These are phyloP conservation scores for Chelonia mydas DNA, from an alignment of 2,797 vertebrate species.

Conservation along the genomic window DNA sequence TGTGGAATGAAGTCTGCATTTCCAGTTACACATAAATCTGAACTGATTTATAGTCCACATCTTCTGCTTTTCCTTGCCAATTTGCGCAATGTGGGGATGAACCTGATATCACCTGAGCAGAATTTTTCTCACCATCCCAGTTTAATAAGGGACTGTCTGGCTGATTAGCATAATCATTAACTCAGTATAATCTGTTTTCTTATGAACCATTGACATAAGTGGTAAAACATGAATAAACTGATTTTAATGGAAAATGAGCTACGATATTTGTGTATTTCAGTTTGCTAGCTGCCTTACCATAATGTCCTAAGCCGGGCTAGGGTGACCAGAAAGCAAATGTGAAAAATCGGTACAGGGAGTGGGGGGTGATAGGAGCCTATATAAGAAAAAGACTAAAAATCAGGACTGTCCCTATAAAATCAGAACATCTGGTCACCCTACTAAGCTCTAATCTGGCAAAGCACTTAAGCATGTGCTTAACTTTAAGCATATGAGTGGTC, in stretches of 20 bases:
- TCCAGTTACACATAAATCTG: not conserved
- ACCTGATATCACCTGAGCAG: not conserved
- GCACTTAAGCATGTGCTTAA: not conserved
- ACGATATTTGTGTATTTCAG: not conserved
- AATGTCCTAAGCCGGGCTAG: accelerated
- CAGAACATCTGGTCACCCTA: no score
- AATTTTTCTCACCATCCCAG: not conserved
- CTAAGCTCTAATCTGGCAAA: not conserved
- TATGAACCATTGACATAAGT: not conserved
- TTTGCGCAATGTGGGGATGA: not conserved
- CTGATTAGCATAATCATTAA: not conserved
- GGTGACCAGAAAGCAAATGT: no score
- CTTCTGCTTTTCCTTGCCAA: slow-evolving; percentile 1
- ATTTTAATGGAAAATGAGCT: slow-evolving; percentile 37
- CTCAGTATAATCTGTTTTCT: not conserved
- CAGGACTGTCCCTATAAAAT: no score
- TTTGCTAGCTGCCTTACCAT: not conserved
- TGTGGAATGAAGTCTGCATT: not conserved
- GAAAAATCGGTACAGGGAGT: no score
- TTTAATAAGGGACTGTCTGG: not conserved
- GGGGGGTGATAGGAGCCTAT: no score
- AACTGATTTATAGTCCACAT: not conserved
- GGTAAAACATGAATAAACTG: not conserved
- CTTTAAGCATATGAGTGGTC: not conserved
- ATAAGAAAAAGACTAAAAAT: no score